These are phyloP conservation scores for Luperina nickerlii DNA, from an alignment of 2,888 invertebrate genomes.

Conservation along the genomic window DNA sequence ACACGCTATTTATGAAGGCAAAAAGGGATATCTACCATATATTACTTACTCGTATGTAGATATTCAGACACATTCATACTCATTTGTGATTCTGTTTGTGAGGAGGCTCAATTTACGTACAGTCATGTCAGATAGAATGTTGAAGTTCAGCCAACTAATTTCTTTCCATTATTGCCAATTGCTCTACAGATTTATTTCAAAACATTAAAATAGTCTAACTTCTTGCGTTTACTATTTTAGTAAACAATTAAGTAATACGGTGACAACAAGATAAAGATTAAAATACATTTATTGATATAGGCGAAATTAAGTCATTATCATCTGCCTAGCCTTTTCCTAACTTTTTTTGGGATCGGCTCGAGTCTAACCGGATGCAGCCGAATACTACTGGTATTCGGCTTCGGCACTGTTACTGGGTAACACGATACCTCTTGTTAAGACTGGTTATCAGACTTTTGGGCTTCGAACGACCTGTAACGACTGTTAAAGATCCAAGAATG, in stretches of 20 bases:
- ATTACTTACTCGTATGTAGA: neutral
- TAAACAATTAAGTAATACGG: neutral
- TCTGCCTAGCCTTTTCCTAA: neutral
- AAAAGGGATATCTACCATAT: neutral
- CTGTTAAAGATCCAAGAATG: neutral
- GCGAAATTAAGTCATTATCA: neutral
- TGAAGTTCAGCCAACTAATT: too few relatives aligned
- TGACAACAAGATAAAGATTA: neutral
- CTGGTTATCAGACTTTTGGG: neutral
- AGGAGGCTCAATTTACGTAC: neutral
- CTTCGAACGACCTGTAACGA: neutral
- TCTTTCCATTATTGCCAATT: neutral
- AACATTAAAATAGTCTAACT: neutral
- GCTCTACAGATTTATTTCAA: neutral
- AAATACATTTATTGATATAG: neutral
- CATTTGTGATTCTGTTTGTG: constrained; percentile 4
- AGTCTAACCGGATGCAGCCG: neutral
- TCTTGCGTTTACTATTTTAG: too few relatives aligned
- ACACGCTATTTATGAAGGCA: neutral
- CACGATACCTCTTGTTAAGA: neutral
- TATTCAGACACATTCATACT: neutral
- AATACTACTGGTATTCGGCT: neutral
- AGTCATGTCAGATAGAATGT: neutral
- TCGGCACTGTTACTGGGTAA: neutral
- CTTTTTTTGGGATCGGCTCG: neutral